Evolutionary conservation across 2,888 invertebrate species (phyloP).

Genomic region (Pseudococcus jackbeardsleyi): DNA sequence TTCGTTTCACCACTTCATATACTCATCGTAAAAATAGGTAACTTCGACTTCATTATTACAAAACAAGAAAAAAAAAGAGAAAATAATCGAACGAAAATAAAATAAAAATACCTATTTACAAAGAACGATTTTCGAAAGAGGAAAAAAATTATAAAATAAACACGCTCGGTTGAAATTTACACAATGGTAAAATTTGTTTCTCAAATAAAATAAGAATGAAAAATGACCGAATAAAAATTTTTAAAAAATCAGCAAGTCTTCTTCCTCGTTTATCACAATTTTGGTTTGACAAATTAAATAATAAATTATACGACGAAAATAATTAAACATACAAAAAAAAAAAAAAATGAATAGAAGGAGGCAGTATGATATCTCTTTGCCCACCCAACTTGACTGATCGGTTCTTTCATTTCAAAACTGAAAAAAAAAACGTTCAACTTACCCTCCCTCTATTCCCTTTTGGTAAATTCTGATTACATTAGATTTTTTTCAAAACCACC

Average conservation of each 20-base stretch:
- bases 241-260: background rate
- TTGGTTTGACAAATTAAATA: background rate
- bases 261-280: background rate
- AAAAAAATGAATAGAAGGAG: too few relatives aligned
- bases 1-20: slow-evolving; percentile 5
- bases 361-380: too few relatives aligned
- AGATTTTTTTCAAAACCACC: background rate
- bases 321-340: background rate
- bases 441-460: too few relatives aligned
- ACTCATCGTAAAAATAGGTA: slow-evolving; percentile 36
- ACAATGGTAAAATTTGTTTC: background rate
- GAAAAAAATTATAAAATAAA: background rate
- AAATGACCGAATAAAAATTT: background rate
- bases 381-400: too few relatives aligned
- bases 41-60: slow-evolving; percentile 11
- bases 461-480: too few relatives aligned
- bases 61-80: background rate
- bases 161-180: slow-evolving; percentile 1
- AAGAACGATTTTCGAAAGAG: background rate
- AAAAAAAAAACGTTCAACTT: too few relatives aligned
- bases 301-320: background rate
- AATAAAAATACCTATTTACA: slow-evolving; percentile 12
- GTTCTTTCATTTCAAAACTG: too few relatives aligned
- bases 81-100: background rate
- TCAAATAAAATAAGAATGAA: background rate